Percentiles rank a stretch among this genome's conserved stretches.
These are phyloP conservation scores for Parnassius smintheus DNA, from an alignment of 2,888 invertebrate species.

Conservation along the genomic window DNA sequence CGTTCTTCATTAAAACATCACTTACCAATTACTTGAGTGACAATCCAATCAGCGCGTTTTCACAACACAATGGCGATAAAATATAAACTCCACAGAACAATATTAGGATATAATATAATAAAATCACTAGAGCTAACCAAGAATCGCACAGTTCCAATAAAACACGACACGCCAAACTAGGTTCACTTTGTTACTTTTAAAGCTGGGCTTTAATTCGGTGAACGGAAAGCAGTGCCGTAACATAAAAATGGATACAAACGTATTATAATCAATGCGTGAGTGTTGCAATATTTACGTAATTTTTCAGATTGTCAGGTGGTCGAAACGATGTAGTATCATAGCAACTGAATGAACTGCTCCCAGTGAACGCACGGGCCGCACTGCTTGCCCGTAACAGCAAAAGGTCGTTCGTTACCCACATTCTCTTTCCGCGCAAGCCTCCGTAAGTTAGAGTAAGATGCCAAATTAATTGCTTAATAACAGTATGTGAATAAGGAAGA, in stretches of 20 bases:
- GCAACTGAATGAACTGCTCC: slow-evolving; percentile 55
- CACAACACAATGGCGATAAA: slow-evolving; percentile 67
- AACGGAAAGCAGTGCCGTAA: slow-evolving; percentile 40
- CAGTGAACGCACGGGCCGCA: slow-evolving; percentile 76
- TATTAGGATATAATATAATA: slow-evolving; percentile 62
- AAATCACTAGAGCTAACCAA: slow-evolving; percentile 72
- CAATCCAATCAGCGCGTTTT: slow-evolving; percentile 70
- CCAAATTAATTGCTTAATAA: slow-evolving; percentile 41
- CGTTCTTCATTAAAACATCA: slow-evolving; percentile 6
- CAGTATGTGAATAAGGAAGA: slow-evolving; percentile 49
- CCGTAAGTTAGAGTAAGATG: slow-evolving; percentile 68
- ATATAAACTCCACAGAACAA: slow-evolving; percentile 54
- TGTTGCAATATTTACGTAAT: slow-evolving; percentile 80
- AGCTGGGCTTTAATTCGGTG: slow-evolving; percentile 33
- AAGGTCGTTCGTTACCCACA: slow-evolving; percentile 81
- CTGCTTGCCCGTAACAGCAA: slow-evolving; percentile 77
- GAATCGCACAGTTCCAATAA: slow-evolving; percentile 64
- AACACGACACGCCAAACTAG: slow-evolving; percentile 47
- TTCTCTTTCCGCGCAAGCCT: slow-evolving; percentile 82
- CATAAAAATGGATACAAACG: slow-evolving; percentile 51
- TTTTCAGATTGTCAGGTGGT: slow-evolving; percentile 70
- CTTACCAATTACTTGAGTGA: slow-evolving; percentile 54
- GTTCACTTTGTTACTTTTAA: slow-evolving; percentile 37
- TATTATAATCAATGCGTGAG: slow-evolving; percentile 72
- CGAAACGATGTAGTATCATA: slow-evolving; percentile 53